Conservation (phyloP, 2,888 invertebrate genomes). For the Drosophila prolongata region DNA sequence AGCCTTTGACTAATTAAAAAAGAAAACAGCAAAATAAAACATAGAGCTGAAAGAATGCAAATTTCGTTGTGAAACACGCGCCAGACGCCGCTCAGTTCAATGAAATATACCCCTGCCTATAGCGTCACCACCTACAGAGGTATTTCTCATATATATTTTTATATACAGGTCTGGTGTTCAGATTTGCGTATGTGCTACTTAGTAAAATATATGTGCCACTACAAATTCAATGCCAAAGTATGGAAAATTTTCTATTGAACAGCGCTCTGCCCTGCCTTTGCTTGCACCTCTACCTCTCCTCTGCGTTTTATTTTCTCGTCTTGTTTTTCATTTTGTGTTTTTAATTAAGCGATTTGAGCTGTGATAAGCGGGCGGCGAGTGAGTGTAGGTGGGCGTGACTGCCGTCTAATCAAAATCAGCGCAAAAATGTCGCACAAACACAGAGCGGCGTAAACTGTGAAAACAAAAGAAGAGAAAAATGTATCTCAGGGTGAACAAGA, state of each 20-base stretch:
- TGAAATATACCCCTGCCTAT: constrained; percentile 26
- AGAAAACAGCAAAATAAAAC: constrained; percentile 22
- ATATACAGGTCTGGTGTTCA: constrained; percentile 1
- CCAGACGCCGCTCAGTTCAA: constrained; percentile 34
- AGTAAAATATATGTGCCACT: constrained; percentile 26
- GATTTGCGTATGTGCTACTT: constrained; percentile 37
- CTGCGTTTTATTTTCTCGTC: constrained; percentile 1
- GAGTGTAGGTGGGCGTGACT: constrained; percentile 52
- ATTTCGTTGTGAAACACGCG: constrained; percentile 27
- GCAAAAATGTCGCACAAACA: constrained; percentile 54
- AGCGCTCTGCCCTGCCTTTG: constrained; percentile 8
- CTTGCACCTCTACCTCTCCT: constrained; percentile 29
- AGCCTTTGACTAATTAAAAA: constrained; percentile 51
- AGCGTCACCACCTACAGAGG: constrained; percentile 34
- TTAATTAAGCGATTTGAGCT: constrained; percentile 49
- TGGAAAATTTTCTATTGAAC: constrained; percentile 45
- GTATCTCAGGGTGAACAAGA: constrained; percentile 40
- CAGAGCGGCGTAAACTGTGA: not conserved
- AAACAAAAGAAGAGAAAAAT: constrained; percentile 35
- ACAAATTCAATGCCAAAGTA: constrained; percentile 46
- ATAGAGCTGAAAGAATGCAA: constrained; percentile 34
- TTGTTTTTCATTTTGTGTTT: constrained; percentile 15
- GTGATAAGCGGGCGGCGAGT: constrained; percentile 31
- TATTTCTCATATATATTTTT: constrained; percentile 4
- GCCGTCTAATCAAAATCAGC: constrained; percentile 48